phyloP scores from a whole-genome alignment of 2,797 vertebrate genomes.

The Coilia nasus region DNA sequence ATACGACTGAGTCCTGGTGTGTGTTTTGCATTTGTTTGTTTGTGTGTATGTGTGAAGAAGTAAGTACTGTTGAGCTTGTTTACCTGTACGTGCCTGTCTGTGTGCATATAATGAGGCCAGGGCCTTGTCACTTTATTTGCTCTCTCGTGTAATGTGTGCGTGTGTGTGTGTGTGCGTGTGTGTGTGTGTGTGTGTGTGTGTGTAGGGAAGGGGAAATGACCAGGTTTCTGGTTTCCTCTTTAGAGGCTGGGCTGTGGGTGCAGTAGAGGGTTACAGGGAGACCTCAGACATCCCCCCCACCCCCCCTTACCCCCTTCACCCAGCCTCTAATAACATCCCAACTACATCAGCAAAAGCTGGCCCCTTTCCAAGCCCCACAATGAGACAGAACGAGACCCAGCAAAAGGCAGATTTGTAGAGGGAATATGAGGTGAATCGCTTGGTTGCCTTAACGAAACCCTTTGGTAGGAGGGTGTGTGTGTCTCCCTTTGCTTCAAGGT shows the following conservation, averaged over 20 bases:
- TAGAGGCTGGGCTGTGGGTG: background rate
- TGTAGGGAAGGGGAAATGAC: too few relatives aligned
- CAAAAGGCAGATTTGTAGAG: background rate
- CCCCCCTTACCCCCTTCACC: background rate
- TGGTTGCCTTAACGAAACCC: background rate
- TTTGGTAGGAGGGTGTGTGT: too few relatives aligned
- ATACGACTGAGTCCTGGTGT: background rate
- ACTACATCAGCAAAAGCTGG: background rate
- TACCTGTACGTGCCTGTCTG: background rate
- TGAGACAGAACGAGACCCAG: background rate
- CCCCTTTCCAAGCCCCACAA: background rate
- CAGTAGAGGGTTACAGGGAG: background rate
- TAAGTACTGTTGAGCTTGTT: background rate
- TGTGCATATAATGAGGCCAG: background rate
- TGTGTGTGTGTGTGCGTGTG: too few relatives aligned
- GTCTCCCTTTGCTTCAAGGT: too few relatives aligned
- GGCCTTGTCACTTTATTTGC: background rate
- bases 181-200: too few relatives aligned
- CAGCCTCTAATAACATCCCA: conserved; percentile 2
- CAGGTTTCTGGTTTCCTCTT: too few relatives aligned
- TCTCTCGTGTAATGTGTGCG: background rate
- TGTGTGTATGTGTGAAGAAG: background rate
- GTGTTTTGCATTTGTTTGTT: background rate
- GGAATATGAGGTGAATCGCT: background rate
- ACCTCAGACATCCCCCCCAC: too few relatives aligned